phyloP scores from a whole-genome alignment of 2,888 invertebrate genomes.

The Thumatha senex region DNA sequence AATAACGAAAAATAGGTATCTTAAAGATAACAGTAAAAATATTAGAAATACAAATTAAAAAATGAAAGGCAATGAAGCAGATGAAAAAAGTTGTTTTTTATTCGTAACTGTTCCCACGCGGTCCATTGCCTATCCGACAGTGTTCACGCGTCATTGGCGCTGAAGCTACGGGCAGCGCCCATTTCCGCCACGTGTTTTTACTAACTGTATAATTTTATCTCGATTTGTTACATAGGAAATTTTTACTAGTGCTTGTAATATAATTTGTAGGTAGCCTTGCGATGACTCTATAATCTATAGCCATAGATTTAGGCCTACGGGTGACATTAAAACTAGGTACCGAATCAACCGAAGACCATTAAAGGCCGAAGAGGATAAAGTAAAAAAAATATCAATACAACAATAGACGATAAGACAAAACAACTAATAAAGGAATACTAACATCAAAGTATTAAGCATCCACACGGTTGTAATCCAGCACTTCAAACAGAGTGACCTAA shows the following conservation, averaged over 20 bases:
- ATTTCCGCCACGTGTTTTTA: constrained; percentile 71
- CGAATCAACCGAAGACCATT: no score
- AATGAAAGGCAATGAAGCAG: constrained; percentile 20
- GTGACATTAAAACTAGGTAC: not conserved
- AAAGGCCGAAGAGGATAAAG: no score
- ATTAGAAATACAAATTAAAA: constrained; percentile 6
- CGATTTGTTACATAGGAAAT: not conserved
- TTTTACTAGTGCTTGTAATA: not conserved
- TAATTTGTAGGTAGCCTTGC: no score
- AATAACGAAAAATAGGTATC: no score
- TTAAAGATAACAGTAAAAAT: not conserved
- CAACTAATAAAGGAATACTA: no score
- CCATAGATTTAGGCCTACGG: no score
- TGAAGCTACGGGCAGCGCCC: constrained; percentile 61
- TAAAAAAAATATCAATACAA: no score
- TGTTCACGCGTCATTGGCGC: constrained; percentile 65
- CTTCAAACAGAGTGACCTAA: no score
- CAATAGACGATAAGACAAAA: no score
- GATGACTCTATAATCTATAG: not conserved
- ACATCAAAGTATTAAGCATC: no score
- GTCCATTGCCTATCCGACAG: constrained; percentile 51
- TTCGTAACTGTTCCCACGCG: constrained; percentile 61
- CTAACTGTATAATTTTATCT: constrained; percentile 24
- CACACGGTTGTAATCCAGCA: no score
- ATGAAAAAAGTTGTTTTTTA: constrained; percentile 33